These are phyloP conservation scores for Sprattus sprattus DNA, from an alignment of 2,113 vertebrate genomes.

Conservation along the genomic window DNA sequence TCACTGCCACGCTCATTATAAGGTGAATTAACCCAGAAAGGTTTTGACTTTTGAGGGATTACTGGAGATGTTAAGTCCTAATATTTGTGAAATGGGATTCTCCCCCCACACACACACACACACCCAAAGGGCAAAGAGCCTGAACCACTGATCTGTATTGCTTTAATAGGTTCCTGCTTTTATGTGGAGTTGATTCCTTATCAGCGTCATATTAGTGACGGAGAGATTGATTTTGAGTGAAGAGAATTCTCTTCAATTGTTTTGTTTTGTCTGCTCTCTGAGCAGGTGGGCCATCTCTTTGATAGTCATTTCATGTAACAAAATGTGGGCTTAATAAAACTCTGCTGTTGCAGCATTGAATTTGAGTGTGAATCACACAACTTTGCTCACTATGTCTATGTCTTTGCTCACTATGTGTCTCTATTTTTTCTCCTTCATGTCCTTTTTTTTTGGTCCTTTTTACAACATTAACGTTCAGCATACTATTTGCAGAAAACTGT, in stretches of 20 bases:
- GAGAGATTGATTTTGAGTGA: background rate
- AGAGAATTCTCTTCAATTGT: background rate
- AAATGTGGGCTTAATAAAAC: background rate
- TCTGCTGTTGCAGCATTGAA: background rate
- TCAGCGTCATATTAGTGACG: background rate
- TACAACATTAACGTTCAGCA: too few species aligned
- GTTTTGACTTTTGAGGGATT: slow-evolving; percentile 7
- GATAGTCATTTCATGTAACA: background rate
- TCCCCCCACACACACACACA: too few species aligned
- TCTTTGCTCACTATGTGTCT: background rate
- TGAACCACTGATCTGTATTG: slow-evolving; percentile 1
- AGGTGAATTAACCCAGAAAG: background rate
- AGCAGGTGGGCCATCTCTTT: background rate
- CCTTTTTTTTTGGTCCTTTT: background rate
- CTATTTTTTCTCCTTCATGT: background rate
- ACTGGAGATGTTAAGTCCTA: background rate
- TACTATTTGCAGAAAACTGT: too few species aligned
- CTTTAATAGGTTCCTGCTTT: background rate
- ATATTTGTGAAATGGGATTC: slow-evolving; percentile 23
- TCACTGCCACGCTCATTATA: slow-evolving; percentile 13
- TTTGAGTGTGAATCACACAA: background rate
- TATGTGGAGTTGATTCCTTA: slow-evolving; percentile 33
- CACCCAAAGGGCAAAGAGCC: background rate
- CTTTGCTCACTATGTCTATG: background rate
- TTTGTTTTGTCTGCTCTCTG: background rate